A percentile compares a stretch with the other conserved stretches of the same genome.
These are phyloP conservation scores for Salvator merianae DNA, from an alignment of 2,113 vertebrate species.

Conservation along the genomic window DNA sequence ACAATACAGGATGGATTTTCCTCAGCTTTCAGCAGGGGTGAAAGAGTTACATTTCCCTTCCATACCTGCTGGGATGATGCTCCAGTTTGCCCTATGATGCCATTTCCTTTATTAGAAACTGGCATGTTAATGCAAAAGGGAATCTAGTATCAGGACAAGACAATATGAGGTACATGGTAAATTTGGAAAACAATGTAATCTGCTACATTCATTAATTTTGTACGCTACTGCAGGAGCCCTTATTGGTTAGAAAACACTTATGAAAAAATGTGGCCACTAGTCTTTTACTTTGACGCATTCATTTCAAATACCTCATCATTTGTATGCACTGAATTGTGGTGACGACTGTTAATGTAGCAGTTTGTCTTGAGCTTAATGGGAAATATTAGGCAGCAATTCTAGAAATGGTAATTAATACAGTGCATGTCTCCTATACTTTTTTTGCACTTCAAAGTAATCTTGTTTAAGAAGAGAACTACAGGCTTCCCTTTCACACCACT, in stretches of 20 bases:
- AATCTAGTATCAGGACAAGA: neutral
- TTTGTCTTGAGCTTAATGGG: neutral
- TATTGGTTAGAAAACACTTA: neutral
- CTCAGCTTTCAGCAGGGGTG: neutral
- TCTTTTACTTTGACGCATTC: neutral
- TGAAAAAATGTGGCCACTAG: neutral
- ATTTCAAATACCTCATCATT: neutral
- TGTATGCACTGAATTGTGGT: neutral
- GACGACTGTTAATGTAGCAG: neutral
- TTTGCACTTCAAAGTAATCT: neutral
- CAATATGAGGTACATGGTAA: neutral
- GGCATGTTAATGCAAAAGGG: neutral
- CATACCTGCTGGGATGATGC: neutral
- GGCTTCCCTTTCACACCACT: too few relatives aligned
- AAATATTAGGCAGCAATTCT: neutral
- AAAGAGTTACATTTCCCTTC: neutral
- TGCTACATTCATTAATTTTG: neutral
- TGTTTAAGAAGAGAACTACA: too few relatives aligned
- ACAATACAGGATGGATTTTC: neutral
- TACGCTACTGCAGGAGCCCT: neutral
- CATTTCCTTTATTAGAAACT: neutral
- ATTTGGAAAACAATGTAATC: neutral
- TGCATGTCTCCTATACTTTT: neutral
- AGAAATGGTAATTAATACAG: neutral
- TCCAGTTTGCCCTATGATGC: neutral